Base-by-base conservation (phyloP, 2,113 vertebrate species). In the Tragelaphus imberbis region DNA sequence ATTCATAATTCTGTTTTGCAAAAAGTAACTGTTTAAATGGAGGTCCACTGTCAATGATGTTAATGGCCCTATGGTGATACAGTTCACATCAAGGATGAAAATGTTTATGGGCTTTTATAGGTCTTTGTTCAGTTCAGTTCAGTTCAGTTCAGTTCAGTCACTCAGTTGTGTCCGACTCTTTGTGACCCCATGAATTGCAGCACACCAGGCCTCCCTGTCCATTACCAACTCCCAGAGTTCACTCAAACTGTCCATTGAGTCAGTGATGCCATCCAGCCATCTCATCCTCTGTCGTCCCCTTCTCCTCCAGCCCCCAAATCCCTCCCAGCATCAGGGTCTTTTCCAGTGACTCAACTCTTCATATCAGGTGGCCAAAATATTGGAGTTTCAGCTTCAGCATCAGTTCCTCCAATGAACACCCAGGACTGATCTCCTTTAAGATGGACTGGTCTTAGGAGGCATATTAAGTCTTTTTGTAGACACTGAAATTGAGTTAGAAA, bases 1-100 rank as follows among this genome's bases (percentile, higher is more conserved):
- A 88, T 77, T 79, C 88, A 89, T 82, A 4, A 85, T 82, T 90
- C 44, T 89, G 6, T 91, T 96, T 97, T 63, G n/a, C 19, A 56
- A 61, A 96, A 71, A 87, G 36, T 84, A 75, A 80, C 25, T 19
- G 65, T 92, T 85, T 94, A 44, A 97, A 36, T 28, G 91, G 88
- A 91, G 58, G 15, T 79, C 40, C 17, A 33, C 23, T 49, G 33
- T 25, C 56, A 77, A 3, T 94, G 40, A 51, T 95, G 25, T 75
- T 94, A 90, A 91, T 71, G 59, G 16, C 12, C 33, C 10, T 40
- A 17, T 68, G 84, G 58, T 40, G n/a, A 44, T 12, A 82, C 3
- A 88, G 27, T 97, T 97, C 51, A 59, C 40, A 84, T 84, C 30
- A 88, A 93, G 56, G 61, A 55, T 94, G 90, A 94, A 96, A 93